A percentile compares a stretch with the other conserved stretches of the same genome.
Evolutionary conservation across 1,140 invertebrate species (phyloP).

Genomic region (Trigoniulus corallinus): DNA sequence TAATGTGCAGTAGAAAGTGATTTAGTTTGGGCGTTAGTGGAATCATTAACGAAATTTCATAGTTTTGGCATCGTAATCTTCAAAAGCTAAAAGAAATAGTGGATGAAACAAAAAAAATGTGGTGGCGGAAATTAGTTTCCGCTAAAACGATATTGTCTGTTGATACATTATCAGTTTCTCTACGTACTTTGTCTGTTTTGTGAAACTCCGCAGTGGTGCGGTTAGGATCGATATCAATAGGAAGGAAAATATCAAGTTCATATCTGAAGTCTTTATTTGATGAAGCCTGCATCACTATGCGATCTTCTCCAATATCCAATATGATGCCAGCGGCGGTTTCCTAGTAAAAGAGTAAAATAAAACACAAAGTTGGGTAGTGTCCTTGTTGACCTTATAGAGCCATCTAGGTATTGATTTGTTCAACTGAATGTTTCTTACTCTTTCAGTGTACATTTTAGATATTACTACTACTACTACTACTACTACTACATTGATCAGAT

Average conservation of each 20-base stretch:
- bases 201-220: conserved; percentile 42
- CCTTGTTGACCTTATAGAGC: conserved; percentile 14
- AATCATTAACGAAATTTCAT: no score
- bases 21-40: no score
- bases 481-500: no score
- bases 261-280: conserved; percentile 37
- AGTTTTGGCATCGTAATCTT: no score
- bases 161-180: no score
- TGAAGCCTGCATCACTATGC: conserved; percentile 41
- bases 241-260: conserved; percentile 49
- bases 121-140: no score
- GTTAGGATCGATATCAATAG: conserved; percentile 37
- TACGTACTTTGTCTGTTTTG: conserved; percentile 36
- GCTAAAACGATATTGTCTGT: no score
- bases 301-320: conserved; percentile 49
- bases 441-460: conserved; percentile 38
- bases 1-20: no score
- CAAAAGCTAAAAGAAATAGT: no score
- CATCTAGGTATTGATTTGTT: conserved; percentile 34
- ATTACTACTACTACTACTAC: no score
- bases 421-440: conserved; percentile 20
- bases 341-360: conserved; percentile 28
- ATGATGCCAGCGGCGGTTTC: conserved; percentile 38
- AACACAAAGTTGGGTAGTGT: no score
- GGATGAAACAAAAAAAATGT: no score